A percentile compares a stretch with the other conserved stretches of the same genome.
Conservation (phyloP, 1,140 invertebrate species). For the Drosophila equinoxialis region DNA sequence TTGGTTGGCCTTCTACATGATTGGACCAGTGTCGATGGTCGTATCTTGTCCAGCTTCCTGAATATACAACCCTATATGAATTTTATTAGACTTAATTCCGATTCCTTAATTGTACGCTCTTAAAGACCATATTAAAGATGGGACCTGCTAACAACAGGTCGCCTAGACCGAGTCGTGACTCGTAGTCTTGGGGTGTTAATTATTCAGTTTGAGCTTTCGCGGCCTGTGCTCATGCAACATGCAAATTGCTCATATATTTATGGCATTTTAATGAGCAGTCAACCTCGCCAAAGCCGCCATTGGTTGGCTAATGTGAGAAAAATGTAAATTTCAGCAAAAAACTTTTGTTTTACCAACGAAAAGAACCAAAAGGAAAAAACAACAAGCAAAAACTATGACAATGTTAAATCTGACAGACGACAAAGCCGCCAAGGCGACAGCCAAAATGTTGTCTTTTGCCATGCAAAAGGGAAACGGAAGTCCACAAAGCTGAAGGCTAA, state of each 20-base stretch:
- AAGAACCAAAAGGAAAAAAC: background rate
- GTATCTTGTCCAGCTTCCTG: conserved; percentile 52
- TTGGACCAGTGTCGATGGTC: conserved; percentile 9
- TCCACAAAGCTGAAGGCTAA: conserved; percentile 19
- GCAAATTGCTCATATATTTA: conserved; percentile 74
- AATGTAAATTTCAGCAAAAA: conserved; percentile 57
- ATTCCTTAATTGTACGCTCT: conserved; percentile 41
- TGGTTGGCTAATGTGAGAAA: conserved; percentile 63
- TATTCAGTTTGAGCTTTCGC: conserved; percentile 52
- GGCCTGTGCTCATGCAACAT: conserved; percentile 55
- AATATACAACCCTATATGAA: conserved; percentile 52
- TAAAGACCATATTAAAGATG: conserved; percentile 37
- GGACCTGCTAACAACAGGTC: conserved; percentile 59
- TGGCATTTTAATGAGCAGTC: conserved; percentile 66
- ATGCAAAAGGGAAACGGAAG: conserved; percentile 51
- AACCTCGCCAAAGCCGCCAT: conserved; percentile 35
- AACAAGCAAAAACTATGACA: conserved; percentile 24
- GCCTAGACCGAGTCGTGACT: conserved; percentile 20
- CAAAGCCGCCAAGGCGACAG: conserved; percentile 53
- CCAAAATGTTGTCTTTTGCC: conserved; percentile 52
- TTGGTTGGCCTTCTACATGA: conserved; percentile 58
- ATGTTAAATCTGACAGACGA: conserved; percentile 31
- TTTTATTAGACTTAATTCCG: conserved; percentile 54
- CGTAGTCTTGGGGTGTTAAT: conserved; percentile 49
- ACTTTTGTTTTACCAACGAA: conserved; percentile 15